Base-by-base conservation (phyloP, 2,888 invertebrate species). In the Vesta saturnalis region DNA sequence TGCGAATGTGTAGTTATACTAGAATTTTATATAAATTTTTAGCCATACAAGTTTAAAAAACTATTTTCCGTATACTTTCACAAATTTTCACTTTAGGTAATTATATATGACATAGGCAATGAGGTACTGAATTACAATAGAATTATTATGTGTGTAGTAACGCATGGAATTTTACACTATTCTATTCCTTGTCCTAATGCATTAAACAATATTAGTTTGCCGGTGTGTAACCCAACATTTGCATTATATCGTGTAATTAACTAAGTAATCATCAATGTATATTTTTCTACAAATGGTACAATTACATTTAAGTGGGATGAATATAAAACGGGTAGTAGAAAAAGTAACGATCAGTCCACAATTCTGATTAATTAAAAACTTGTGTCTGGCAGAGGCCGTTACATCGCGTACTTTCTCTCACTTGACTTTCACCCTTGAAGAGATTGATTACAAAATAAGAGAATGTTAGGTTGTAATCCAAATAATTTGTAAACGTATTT, bases 341-440 rank as follows among this genome's bases (percentile, higher is more conserved):
- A 71, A 71, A 65, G 62, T 60, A 68, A 68, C 60, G 30, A 69
- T 71, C 71, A 69, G 58, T 60, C n/a, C 52, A 54, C 43, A 54
- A 63, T 69, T 66, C 47, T 67, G 60, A 69, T 72, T 67, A 67
- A 69, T 72, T 71, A 71, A 69, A 68, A 70, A 68, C 67, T 65
- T 64, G 65, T 60, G 67, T 56, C 66, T 65, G 63, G 62, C 55
- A 43, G 63, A 65, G 67, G 67, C 60, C 68, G 63, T 65, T 46
- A 65, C 64, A 64, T 73, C 64, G 66, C 73, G n/a, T n/a, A 76
- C 75, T 77, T 76, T 78, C 75, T 77, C 78, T 76, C 69, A 74
- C 75, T 77, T 78, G 78, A 80, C 80, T 80, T 80, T 80, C 80
- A 79, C 80, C 78, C 80, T 79, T 80, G 78, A 78, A 76, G 70